Percentiles rank a stretch among this genome's conserved stretches.
Evolutionary conservation across 1,140 invertebrate species (phyloP).

Genomic region (Leptinotarsa defecta): DNA sequence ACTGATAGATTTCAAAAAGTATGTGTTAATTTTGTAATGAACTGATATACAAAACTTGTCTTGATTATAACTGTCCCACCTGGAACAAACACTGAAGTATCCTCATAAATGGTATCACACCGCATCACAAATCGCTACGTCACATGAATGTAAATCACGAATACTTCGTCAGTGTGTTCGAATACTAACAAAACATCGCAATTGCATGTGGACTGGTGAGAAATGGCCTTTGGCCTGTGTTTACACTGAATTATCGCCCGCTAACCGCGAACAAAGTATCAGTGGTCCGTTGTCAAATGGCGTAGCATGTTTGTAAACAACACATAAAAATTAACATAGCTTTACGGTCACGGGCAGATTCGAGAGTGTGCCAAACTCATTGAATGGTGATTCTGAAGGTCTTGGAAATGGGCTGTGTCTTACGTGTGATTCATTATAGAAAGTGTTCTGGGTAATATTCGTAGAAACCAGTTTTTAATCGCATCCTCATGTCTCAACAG

Average conservation of each 20-base stretch:
- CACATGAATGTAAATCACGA: background rate
- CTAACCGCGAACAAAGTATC: background rate
- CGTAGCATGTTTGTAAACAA: constrained; percentile 6
- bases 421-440: background rate
- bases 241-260: background rate
- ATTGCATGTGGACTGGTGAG: background rate
- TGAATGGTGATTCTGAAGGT: background rate
- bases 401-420: background rate
- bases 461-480: no score
- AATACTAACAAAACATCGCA: background rate
- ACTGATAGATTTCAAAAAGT: no score
- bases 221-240: background rate
- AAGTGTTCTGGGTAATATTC: background rate
- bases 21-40: no score
- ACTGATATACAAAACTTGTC: no score
- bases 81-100: no score
- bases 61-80: no score
- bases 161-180: background rate
- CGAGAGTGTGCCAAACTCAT: background rate
- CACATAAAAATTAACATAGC: background rate
- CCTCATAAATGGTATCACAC: no score
- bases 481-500: no score
- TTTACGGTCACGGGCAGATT: background rate
- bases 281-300: background rate
- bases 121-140: no score